A percentile compares a stretch with the other conserved stretches of the same genome.
These are phyloP conservation scores for Aphelocoma californica DNA, from an alignment of 2,797 vertebrate species.

Conservation along the genomic window DNA sequence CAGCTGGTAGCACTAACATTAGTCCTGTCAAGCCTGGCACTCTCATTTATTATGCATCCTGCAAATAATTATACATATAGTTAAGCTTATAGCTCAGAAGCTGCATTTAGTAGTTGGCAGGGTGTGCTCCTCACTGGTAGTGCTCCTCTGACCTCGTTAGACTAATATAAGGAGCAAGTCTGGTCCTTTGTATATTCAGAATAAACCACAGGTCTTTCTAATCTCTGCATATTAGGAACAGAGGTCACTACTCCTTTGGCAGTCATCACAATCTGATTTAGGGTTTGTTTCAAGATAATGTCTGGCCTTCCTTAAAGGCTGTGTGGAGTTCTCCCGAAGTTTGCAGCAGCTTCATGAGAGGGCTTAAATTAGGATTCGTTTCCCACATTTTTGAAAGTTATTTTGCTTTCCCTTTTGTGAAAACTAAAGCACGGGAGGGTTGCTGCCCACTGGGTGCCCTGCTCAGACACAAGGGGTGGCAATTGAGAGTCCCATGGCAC, in stretches of 20 bases:
- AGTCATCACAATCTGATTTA: neutral
- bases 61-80: constrained; percentile 3
- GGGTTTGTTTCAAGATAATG: neutral
- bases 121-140: neutral
- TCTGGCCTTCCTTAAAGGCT: neutral
- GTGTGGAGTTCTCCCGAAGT: neutral
- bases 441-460: neutral
- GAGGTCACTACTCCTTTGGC: neutral
- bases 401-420: neutral
- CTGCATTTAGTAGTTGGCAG: neutral
- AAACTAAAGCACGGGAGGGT: neutral
- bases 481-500: neutral
- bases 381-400: neutral
- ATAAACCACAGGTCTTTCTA: neutral
- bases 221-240: neutral
- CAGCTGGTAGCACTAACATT: constrained; percentile 1
- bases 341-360: neutral
- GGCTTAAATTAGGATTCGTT: neutral
- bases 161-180: neutral
- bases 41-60: neutral
- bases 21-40: neutral
- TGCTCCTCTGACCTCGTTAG: neutral
- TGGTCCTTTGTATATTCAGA: neutral
- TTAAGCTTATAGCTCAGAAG: constrained; percentile 1
- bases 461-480: neutral